Base-by-base conservation (phyloP, 2,797 vertebrate species). In the Chelonia mydas region DNA sequence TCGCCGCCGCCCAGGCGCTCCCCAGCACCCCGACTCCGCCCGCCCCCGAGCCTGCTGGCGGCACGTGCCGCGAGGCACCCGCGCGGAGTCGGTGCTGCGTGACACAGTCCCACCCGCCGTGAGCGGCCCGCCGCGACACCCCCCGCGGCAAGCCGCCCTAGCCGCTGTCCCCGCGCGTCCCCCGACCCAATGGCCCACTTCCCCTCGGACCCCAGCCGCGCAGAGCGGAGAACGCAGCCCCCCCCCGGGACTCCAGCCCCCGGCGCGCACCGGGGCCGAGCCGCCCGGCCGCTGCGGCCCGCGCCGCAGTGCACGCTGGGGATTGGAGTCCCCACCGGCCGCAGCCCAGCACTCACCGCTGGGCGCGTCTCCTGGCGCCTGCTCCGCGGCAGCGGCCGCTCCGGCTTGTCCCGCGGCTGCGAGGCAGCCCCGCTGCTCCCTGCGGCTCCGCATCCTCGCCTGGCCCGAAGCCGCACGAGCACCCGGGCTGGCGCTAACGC, bases 31-130 rank as follows among this genome's bases (percentile, higher is more conserved):
- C 12, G 28, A 6, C 27, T 31, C 21, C 25, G 11, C 25, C 25
- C 54, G 8, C 23, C 54, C 9, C 54, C 27, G 25, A 6, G 55
- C 25, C 55, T 57, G 55, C 25, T 5, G 33, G 61, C 16, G 33
- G 65, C n/a, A 11, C n/a, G 23, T 11, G 9, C 9, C 65, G 19
- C 9, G n/a, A 72, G 21, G n/a, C 65, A 11, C n/a, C 65, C n/a
- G 17, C 8, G 5, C n/a, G 19, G 3, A 6, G 17, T 21, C 10
- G 4, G 65, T 2, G n/a, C 65, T 5, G 28, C 28, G n/a, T 37
- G n/a, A 37, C 65, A 21, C 65, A 37, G 61, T 10, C 21, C 65
- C 19, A n/a, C 17, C 17, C 65, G 4, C 7, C 59, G 6, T 3
- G 27, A 59, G 27, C 5, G 27, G 59, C 31, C 57, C 57, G 5